Base-by-base conservation (phyloP, 2,113 vertebrate genomes). In the Gobiocypris rarus region DNA sequence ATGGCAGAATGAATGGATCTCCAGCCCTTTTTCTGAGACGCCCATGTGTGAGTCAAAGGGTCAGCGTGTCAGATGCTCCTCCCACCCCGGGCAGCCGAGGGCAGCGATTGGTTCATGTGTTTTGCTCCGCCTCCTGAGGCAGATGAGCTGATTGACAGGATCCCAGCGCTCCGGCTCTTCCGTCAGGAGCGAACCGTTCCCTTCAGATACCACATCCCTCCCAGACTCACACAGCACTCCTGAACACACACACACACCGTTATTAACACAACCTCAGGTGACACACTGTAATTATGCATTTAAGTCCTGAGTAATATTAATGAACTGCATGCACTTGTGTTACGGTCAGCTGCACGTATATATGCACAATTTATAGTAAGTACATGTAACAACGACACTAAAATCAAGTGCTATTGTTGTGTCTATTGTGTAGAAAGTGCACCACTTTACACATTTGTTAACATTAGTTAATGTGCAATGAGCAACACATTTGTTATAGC, bases 141-240 rank as follows among this genome's bases (percentile, higher is more conserved):
- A 67, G 83, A 78, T 63, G 69, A 28, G 84, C 50, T 83, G 88
- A 89, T 61, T 75, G 86, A 85, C 4, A 69, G 84, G 79, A 85
- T 81, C 75, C 22, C 19, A 9, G 48, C 56, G 81, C 26, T 65
- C 65, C 86, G n/a, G 13, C 3, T 78, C 92, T 95, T 5, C 24
- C 78, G 96, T 99, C 97, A 99, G 75, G 97, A 99, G 88, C 95
- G 97, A n/a, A 97, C 93, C 0, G 98, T 99, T 71, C 98, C 98
- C 87, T 98, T 99, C 83, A 99, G 96, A 87, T 98, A 99, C 98
- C 98, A 99, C 97, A 97, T 97, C 2, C 97, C 97, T 0, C 96
- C 96, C 0, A 95, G 91, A 91, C 97, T 97, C 81, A 94, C 94
- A 41, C 98, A 99, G 93, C 98, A 99, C 90, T 99, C 98, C 98